phyloP scores from a whole-genome alignment of 2,113 vertebrate species.

The Carettochelys insculpta region DNA sequence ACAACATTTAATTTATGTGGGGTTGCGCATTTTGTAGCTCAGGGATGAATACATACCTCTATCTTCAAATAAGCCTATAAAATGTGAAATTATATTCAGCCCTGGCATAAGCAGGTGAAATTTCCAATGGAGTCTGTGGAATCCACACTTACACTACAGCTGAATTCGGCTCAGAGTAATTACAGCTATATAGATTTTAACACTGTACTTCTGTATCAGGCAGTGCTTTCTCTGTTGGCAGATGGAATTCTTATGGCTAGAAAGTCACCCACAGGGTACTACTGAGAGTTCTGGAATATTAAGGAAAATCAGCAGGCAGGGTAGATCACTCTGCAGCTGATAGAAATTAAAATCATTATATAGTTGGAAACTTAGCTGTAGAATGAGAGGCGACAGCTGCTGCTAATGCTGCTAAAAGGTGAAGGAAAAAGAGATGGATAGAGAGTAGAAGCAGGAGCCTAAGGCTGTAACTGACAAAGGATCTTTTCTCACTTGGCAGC shows the following conservation, averaged over 20 bases:
- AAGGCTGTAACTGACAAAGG: conserved; percentile 12
- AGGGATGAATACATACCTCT: not conserved
- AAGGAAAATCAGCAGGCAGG: conserved; percentile 10
- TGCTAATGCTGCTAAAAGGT: not conserved
- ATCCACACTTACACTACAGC: not conserved
- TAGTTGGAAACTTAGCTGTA: conserved; percentile 7
- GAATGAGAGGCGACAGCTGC: conserved; percentile 40
- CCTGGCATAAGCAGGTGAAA: not conserved
- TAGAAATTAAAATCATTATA: conserved; percentile 36
- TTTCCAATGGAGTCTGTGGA: not conserved
- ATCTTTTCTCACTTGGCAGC: not conserved
- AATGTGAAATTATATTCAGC: accelerated
- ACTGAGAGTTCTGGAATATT: not conserved
- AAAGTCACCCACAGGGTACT: not conserved
- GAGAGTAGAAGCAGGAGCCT: not conserved
- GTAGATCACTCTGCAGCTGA: conserved; percentile 30
- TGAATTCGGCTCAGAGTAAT: conserved; percentile 1
- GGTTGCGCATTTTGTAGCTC: not conserved
- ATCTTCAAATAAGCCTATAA: not conserved
- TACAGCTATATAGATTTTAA: not conserved
- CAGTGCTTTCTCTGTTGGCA: conserved; percentile 42
- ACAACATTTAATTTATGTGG: not conserved
- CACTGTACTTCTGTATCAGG: not conserved
- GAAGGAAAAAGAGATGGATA: not conserved
- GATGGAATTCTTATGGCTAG: conserved; percentile 16